Evolutionary conservation across 2,113 vertebrate genomes (phyloP), one percentile per base, ranked within the genome.

Genomic region (Lophotis ruficrista): DNA sequence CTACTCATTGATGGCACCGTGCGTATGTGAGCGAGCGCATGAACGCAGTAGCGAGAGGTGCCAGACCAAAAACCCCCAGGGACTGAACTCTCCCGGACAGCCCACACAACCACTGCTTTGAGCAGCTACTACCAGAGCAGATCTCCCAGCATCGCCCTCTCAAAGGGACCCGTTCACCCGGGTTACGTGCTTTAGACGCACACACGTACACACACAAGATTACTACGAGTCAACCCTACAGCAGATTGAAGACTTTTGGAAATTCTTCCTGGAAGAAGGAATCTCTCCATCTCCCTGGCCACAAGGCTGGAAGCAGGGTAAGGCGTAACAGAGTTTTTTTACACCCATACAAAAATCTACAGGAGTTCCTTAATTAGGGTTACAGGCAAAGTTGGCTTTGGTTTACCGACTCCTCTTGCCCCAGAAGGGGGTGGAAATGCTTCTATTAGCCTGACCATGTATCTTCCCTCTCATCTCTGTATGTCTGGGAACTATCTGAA

Each of bases 381-480:
- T n/a, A 47, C 18, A 83, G 56, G 56, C 65, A 75, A 89, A 73
- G 64, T 8, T 43, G 43, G 30, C 25, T 92, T 64, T 75, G 51
- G 30, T 68, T 91, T 66, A 24, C 14, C 73, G 70, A 22, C 12
- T 43, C 50, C 30, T 70, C 50, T 78, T 50, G 78, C 16, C 53
- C n/a, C 61, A 76, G 30, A 62, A 43, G 35, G 38, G 20, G 87
- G 38, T 15, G 22, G 19, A 50, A 89, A 82, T 45, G 35, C 18
- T 87, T 47, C 33, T 51, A 0, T 22, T 24, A 68, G 24, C 16
- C 60, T 2, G 0, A 21, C 8, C 30, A 11, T 9, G 10, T 13
- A 82, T 35, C 60, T 81, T 60, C 65, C 28, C 20, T 50, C 56
- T 24, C 57, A 38, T 28, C 35, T 57, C 71, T 77, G 11, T 56